phyloP scores from a whole-genome alignment of 2,888 invertebrate genomes.

The Hoplodrina ambigua region DNA sequence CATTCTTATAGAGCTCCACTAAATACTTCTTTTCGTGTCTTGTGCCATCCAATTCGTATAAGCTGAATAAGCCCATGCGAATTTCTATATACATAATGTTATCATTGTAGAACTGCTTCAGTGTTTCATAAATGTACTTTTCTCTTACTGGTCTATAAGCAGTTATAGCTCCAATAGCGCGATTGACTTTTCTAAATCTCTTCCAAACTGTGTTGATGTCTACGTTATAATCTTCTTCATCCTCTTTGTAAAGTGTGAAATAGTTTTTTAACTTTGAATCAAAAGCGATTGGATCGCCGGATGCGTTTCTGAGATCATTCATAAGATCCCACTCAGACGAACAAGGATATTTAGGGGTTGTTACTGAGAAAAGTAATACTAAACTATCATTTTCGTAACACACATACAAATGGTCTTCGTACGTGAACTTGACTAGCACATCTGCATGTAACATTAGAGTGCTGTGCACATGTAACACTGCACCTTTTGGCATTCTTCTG shows the following conservation, averaged over 20 bases:
- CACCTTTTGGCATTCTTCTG: conserved; percentile 93
- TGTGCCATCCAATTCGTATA: conserved; percentile 89
- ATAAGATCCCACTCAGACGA: conserved; percentile 85
- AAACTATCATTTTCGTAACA: conserved; percentile 79
- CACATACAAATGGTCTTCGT: conserved; percentile 91
- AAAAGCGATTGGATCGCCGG: conserved; percentile 83
- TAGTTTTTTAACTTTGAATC: conserved; percentile 88
- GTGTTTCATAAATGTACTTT: conserved; percentile 91
- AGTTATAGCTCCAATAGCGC: conserved; percentile 87
- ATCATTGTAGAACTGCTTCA: conserved; percentile 92
- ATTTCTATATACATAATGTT: conserved; percentile 93
- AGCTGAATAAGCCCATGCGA: conserved; percentile 89
- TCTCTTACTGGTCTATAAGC: conserved; percentile 91
- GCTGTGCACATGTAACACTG: conserved; percentile 93
- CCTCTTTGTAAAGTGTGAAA: conserved; percentile 89
- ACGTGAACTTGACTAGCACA: conserved; percentile 91
- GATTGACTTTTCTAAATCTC: conserved; percentile 89
- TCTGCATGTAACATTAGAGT: conserved; percentile 91
- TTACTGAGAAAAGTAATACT: conserved; percentile 78
- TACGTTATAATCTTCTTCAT: conserved; percentile 70
- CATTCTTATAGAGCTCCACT: conserved; percentile 88
- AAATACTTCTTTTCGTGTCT: conserved; percentile 88
- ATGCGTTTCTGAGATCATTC: conserved; percentile 82
- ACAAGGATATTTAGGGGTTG: conserved; percentile 76
- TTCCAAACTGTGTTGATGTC: conserved; percentile 91